Evolutionary conservation across 2,888 invertebrate genomes (phyloP).

Genomic region (Ennomos fuscantarius): DNA sequence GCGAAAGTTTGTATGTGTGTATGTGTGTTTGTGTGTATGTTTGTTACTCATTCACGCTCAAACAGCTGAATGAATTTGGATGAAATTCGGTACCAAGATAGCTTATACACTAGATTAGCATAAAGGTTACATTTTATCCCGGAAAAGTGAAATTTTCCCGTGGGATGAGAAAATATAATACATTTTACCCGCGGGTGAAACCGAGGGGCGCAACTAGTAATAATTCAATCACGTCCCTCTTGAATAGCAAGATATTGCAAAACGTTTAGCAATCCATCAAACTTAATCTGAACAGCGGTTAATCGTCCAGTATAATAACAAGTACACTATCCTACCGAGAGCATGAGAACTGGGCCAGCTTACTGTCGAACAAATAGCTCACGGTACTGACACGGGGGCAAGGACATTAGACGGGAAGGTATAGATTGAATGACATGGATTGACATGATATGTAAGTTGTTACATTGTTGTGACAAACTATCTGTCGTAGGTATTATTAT

Average conservation of each 20-base stretch:
- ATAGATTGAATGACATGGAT: slow-evolving; percentile 22
- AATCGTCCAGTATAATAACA: slow-evolving; percentile 23
- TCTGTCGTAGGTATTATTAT: no score
- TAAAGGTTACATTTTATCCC: no score
- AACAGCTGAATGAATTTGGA: no score
- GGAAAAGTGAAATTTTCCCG: no score
- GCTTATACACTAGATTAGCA: no score
- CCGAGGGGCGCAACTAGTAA: no score
- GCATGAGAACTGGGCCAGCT: slow-evolving; percentile 46
- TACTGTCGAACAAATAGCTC: slow-evolving; percentile 32
- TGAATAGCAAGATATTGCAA: slow-evolving; percentile 31
- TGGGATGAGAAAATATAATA: no score
- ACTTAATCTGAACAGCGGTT: slow-evolving; percentile 26
- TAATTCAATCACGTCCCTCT: slow-evolving; percentile 14
- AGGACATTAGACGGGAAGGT: slow-evolving; percentile 32
- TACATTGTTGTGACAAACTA: slow-evolving; percentile 6
- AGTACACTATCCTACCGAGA: slow-evolving; percentile 25
- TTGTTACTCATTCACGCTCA: no score
- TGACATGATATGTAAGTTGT: slow-evolving; percentile 15
- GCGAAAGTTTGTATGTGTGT: no score
- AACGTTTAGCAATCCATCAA: slow-evolving; percentile 33
- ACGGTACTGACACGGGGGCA: slow-evolving; percentile 17
- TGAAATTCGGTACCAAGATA: no score
- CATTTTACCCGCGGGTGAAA: no score
- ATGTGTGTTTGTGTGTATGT: no score